These are phyloP conservation scores for Limnephilus rhombicus DNA, from an alignment of 2,888 invertebrate genomes.

Conservation along the genomic window DNA sequence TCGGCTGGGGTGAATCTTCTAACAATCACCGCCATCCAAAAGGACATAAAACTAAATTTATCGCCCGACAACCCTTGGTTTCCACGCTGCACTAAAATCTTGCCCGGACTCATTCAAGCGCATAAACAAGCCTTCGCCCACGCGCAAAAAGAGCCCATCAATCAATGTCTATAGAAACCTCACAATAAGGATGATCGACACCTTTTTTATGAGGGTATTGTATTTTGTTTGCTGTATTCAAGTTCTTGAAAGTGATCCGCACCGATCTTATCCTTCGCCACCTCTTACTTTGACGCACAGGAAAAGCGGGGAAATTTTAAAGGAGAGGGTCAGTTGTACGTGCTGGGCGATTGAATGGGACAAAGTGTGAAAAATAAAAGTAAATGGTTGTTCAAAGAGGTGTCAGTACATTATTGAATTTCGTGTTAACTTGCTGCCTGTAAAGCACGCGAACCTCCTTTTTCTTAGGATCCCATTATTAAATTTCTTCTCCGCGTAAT, in stretches of 20 bases:
- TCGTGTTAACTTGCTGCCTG: not conserved
- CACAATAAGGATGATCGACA: not conserved
- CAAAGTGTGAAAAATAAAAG: conserved; percentile 39
- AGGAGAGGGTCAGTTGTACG: conserved; percentile 50
- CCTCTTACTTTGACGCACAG: conserved; percentile 37
- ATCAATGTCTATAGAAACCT: not conserved
- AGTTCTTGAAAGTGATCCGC: not conserved
- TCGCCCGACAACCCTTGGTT: conserved; percentile 56
- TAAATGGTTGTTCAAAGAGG: not conserved
- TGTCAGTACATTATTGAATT: conserved; percentile 35
- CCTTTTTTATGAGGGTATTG: not conserved
- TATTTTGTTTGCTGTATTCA: not conserved
- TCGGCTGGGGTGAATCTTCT: conserved; percentile 51
- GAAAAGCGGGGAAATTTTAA: conserved; percentile 36
- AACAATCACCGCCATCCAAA: conserved; percentile 58
- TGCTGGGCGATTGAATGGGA: conserved; percentile 42
- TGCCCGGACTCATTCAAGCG: not conserved
- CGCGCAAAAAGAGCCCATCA: not conserved
- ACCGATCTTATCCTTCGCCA: conserved; percentile 9
- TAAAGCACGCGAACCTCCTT: not conserved
- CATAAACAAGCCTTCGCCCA: not conserved
- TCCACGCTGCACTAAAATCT: conserved; percentile 54
- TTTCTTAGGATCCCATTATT: not conserved
- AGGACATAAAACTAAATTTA: conserved; percentile 61
- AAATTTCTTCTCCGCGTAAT: not conserved